These are phyloP conservation scores for Manis javanica DNA, from an alignment of 2,797 vertebrate species.

Conservation along the genomic window DNA sequence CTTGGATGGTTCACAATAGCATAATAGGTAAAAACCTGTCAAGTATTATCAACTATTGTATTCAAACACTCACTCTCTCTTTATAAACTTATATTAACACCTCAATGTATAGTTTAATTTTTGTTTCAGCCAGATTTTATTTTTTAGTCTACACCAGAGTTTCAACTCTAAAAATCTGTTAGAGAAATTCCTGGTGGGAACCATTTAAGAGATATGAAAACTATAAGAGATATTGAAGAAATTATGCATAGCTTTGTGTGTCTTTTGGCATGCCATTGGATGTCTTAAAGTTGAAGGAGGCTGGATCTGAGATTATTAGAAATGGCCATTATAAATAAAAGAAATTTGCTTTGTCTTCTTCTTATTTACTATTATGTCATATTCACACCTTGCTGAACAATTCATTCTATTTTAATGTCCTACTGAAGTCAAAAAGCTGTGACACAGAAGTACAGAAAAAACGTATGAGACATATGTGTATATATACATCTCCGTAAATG, in stretches of 20 bases:
- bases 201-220: neutral
- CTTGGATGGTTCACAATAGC: neutral
- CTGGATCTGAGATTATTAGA: neutral
- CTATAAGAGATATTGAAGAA: conserved; percentile 5
- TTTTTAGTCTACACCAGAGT: neutral
- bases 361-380: neutral
- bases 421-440: neutral
- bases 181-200: neutral
- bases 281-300: conserved; percentile 7
- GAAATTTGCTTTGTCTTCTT: neutral
- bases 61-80: neutral
- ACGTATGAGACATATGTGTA: neutral
- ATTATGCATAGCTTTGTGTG: neutral
- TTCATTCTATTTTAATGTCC: neutral
- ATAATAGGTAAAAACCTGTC: neutral
- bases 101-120: neutral
- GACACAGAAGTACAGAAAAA: neutral
- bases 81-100: neutral
- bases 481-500: neutral
- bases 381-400: neutral
- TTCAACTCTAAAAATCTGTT: neutral
- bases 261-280: neutral
- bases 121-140: neutral
- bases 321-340: neutral
- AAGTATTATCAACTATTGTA: neutral